These are phyloP conservation scores for Mionectes macconnelli DNA, from an alignment of 2,113 vertebrate species.

Conservation along the genomic window DNA sequence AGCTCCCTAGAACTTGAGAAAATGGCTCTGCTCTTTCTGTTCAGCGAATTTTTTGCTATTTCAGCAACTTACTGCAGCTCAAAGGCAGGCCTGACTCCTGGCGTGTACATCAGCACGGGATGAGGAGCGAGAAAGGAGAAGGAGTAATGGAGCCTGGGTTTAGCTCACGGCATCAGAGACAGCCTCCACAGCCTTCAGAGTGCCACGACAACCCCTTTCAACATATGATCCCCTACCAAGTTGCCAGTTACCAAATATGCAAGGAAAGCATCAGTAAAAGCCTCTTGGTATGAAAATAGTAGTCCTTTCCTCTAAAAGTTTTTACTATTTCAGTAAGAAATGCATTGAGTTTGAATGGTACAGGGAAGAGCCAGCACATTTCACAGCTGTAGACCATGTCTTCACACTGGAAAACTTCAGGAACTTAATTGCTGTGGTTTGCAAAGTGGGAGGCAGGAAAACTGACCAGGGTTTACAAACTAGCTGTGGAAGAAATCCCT, in stretches of 20 bases:
- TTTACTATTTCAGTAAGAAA: background rate
- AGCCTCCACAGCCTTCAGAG: background rate
- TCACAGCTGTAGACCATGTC: rapidly evolving
- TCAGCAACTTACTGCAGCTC: background rate
- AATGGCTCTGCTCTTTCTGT: rapidly evolving
- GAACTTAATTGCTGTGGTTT: background rate
- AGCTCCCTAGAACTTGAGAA: background rate
- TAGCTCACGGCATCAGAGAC: background rate
- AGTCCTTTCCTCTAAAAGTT: background rate
- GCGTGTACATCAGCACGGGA: background rate
- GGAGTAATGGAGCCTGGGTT: background rate
- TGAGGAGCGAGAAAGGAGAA: background rate
- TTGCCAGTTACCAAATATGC: background rate
- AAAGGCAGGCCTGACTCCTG: background rate
- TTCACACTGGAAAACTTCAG: background rate
- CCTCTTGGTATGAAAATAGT: background rate
- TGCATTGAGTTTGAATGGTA: background rate
- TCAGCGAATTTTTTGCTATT: background rate
- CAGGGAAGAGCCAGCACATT: background rate
- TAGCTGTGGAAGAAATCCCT: background rate
- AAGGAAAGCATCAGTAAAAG: background rate
- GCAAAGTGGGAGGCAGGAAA: background rate
- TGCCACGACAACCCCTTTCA: rapidly evolving
- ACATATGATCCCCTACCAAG: background rate
- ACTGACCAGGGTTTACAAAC: background rate